These are phyloP conservation scores for Eupithecia pulchellata DNA, from an alignment of 2,888 invertebrate species.

Conservation along the genomic window DNA sequence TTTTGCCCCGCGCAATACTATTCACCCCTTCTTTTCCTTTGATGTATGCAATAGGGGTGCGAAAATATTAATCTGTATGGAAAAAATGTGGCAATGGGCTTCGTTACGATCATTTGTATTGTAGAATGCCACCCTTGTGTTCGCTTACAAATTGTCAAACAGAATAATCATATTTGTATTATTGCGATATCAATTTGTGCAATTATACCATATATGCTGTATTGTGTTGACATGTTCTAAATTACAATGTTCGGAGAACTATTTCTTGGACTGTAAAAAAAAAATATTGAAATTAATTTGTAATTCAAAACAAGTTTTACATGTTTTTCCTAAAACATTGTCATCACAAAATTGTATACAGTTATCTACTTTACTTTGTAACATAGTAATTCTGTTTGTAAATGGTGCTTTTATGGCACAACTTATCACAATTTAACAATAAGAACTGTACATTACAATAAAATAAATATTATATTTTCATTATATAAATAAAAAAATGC, in stretches of 20 bases:
- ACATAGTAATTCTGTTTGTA: slow-evolving; percentile 39
- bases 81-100: slow-evolving; percentile 76
- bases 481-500: slow-evolving; percentile 70
- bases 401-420: slow-evolving; percentile 57
- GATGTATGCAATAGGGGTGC: slow-evolving; percentile 81
- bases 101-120: slow-evolving; percentile 78
- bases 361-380: slow-evolving; percentile 22
- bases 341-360: not conserved
- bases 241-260: slow-evolving; percentile 33
- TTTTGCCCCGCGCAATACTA: slow-evolving; percentile 75
- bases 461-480: slow-evolving; percentile 68
- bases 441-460: slow-evolving; percentile 55
- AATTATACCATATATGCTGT: slow-evolving; percentile 71
- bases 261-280: not conserved
- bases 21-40: slow-evolving; percentile 80
- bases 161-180: slow-evolving; percentile 75
- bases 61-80: slow-evolving; percentile 78
- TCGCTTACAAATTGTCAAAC: slow-evolving; percentile 71
- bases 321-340: not conserved
- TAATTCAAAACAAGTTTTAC: not conserved
- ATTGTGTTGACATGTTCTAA: slow-evolving; percentile 50
- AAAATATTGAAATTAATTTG: too few species aligned
- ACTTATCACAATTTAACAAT: slow-evolving; percentile 55
- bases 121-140: slow-evolving; percentile 63
- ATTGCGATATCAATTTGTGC: slow-evolving; percentile 62